Conservation (phyloP, 2,797 vertebrate genomes). For the Fistularia commersonii region DNA sequence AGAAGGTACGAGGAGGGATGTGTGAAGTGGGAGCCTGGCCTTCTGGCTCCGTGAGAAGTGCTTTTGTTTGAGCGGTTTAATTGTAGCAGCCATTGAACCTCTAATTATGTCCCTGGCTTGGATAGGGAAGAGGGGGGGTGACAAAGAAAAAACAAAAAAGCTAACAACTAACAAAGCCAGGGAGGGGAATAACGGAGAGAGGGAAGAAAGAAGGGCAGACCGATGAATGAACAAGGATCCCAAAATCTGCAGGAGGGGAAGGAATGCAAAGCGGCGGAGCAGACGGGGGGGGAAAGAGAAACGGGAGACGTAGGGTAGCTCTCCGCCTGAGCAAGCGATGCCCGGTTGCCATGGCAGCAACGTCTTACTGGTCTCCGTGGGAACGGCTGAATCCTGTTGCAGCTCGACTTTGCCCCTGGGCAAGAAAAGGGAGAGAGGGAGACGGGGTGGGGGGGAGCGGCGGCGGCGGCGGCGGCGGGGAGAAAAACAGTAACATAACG, state of each 20-base stretch:
- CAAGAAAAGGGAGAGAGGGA: conserved; percentile 15
- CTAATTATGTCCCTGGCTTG: conserved; percentile 19
- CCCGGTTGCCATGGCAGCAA: conserved; percentile 78
- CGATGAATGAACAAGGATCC: conserved; percentile 7
- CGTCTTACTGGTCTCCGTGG: conserved; percentile 76
- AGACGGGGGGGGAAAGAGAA: conserved; percentile 14
- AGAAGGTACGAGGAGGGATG: conserved; percentile 17
- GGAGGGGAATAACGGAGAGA: conserved; percentile 1
- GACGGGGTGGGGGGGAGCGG: conserved; percentile 12
- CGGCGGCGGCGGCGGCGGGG: conserved; percentile 12
- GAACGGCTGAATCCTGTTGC: conserved; percentile 79
- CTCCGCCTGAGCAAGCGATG: conserved; percentile 68
- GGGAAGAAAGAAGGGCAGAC: not conserved
- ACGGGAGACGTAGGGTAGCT: conserved; percentile 40
- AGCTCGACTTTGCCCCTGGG: conserved; percentile 71
- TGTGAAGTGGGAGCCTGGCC: conserved; percentile 31
- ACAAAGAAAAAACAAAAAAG: not conserved
- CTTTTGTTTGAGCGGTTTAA: conserved; percentile 38
- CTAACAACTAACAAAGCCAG: not conserved
- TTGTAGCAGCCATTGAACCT: conserved; percentile 15
- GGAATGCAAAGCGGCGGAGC: conserved; percentile 20
- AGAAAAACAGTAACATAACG: conserved; percentile 65
- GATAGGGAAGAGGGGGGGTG: conserved; percentile 5
- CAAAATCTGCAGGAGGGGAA: conserved; percentile 1
- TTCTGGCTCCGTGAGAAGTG: conserved; percentile 24